phyloP scores from a whole-genome alignment of 2,113 vertebrate species.

The Nematolebias whitei region DNA sequence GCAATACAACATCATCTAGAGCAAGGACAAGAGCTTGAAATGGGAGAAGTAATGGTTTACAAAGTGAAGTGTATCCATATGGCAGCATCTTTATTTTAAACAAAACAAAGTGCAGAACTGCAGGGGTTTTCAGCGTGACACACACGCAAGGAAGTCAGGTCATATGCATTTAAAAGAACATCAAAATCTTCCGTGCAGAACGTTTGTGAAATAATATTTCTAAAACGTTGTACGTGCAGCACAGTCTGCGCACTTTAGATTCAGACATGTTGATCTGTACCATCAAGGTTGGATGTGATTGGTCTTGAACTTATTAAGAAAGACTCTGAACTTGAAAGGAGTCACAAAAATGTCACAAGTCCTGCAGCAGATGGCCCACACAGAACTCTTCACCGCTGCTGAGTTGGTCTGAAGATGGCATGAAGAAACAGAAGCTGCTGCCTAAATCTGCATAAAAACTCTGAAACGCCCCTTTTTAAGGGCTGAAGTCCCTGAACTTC shows the following conservation, averaged over 20 bases:
- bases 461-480: too few species aligned
- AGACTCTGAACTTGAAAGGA: neutral
- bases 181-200: slow-evolving; percentile 20
- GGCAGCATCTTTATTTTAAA: slow-evolving; percentile 33
- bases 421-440: neutral
- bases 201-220: neutral
- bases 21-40: slow-evolving; percentile 27
- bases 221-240: neutral
- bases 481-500: too few species aligned
- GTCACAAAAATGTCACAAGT: neutral
- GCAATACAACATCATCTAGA: slow-evolving; percentile 20
- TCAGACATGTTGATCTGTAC: neutral
- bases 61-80: slow-evolving; percentile 27
- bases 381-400: slow-evolving; percentile 15
- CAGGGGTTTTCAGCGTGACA: slow-evolving; percentile 29
- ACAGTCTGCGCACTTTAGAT: neutral
- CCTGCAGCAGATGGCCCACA: neutral
- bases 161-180: slow-evolving; percentile 28
- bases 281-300: neutral
- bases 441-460: neutral
- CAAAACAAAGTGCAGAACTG: slow-evolving; percentile 40
- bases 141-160: slow-evolving; percentile 37
- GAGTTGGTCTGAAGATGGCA: neutral
- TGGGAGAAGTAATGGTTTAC: slow-evolving; percentile 21
- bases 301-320: neutral